phyloP scores from a whole-genome alignment of 2,797 vertebrate genomes.

The Amblyraja radiata region DNA sequence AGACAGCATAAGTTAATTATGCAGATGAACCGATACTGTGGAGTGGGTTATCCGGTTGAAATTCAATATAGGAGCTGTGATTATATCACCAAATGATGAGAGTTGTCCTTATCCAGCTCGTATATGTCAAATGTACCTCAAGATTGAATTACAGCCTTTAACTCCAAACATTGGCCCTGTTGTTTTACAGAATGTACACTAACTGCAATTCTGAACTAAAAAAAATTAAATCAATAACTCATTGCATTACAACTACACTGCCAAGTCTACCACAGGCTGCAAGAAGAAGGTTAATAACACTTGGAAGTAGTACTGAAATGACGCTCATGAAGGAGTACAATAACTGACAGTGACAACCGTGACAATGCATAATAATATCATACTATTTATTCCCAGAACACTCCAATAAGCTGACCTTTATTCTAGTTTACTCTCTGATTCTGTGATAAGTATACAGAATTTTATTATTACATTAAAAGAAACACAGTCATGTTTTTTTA shows the following conservation, averaged over 20 bases:
- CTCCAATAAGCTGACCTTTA: neutral
- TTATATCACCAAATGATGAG: conserved; percentile 16
- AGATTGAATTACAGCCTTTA: conserved; percentile 17
- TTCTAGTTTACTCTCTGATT: conserved; percentile 7
- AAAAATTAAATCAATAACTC: conserved; percentile 34
- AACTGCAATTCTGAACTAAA: conserved; percentile 20
- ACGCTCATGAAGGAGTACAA: neutral
- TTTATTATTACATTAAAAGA: neutral
- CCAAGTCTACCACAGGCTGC: neutral
- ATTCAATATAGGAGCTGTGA: neutral
- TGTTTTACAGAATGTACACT: conserved; percentile 7
- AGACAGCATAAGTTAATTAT: neutral
- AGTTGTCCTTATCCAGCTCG: neutral
- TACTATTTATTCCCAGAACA: neutral
- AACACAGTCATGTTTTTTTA: neutral
- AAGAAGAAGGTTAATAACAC: conserved; percentile 24
- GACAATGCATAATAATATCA: neutral
- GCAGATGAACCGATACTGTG: neutral
- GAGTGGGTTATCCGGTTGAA: conserved; percentile 12
- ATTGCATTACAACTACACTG: conserved; percentile 26
- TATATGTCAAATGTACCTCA: neutral
- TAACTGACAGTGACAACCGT: conserved; percentile 26
- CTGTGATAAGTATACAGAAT: conserved; percentile 19
- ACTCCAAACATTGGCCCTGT: neutral
- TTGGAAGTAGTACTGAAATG: neutral